Evolutionary conservation across 2,888 invertebrate genomes (phyloP).

Genomic region (Nymphalis polychloros): DNA sequence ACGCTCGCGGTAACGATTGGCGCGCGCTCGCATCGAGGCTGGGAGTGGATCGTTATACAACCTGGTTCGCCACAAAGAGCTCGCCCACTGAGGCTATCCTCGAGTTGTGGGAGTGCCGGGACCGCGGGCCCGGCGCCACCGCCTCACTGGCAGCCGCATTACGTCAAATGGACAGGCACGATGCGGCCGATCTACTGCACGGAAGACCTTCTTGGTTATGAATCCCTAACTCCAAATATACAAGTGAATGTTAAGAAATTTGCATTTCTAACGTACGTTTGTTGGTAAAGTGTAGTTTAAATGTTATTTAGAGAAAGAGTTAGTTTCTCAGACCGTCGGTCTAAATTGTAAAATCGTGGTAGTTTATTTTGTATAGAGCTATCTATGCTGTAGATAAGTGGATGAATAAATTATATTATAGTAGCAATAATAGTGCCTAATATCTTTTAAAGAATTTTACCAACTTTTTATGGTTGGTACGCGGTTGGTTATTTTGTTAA

Average conservation of each 20-base stretch:
- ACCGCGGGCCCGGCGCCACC: slow-evolving; percentile 90
- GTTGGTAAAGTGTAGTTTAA: slow-evolving; percentile 71
- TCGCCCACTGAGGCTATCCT: slow-evolving; percentile 98
- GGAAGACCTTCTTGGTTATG: slow-evolving; percentile 77
- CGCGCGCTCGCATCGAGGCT: slow-evolving; percentile 96
- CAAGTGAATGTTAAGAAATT: slow-evolving; percentile 21
- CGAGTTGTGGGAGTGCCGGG: slow-evolving; percentile 97
- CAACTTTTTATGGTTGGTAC: slow-evolving; percentile 50
- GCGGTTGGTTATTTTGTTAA: slow-evolving; percentile 73
- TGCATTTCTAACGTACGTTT: slow-evolving; percentile 44
- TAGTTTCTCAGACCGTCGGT: slow-evolving; percentile 66
- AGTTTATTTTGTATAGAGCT: slow-evolving; percentile 78
- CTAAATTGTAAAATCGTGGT: slow-evolving; percentile 74
- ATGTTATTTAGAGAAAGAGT: slow-evolving; percentile 72
- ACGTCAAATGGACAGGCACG: slow-evolving; percentile 73
- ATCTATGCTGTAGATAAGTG: slow-evolving; percentile 77
- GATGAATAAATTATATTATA: slow-evolving; percentile 72
- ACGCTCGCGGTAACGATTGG: slow-evolving; percentile 97
- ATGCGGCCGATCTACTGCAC: slow-evolving; percentile 72
- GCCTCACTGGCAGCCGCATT: slow-evolving; percentile 84
- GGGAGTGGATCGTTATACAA: slow-evolving; percentile 96
- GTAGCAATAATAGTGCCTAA: slow-evolving; percentile 81
- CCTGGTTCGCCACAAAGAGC: slow-evolving; percentile 97
- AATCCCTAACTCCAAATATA: slow-evolving; percentile 49
- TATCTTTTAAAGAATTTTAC: slow-evolving; percentile 74